phyloP scores from a whole-genome alignment of 2,888 invertebrate genomes.

The Cyclophora punctaria region DNA sequence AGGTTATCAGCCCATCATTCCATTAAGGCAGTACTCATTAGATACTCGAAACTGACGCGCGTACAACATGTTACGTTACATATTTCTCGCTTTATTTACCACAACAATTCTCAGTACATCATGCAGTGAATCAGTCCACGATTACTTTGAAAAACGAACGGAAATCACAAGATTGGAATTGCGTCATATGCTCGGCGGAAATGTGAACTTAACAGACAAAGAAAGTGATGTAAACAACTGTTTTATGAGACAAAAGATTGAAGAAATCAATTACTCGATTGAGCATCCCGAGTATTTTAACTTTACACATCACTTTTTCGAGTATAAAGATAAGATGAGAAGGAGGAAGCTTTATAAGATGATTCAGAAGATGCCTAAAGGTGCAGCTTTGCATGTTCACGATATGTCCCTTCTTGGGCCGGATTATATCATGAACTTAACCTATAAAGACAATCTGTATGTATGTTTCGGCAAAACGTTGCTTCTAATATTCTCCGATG shows the following conservation, averaged over 20 bases:
- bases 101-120: slow-evolving; percentile 1
- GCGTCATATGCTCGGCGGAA: slow-evolving; percentile 65
- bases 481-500: not conserved
- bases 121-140: slow-evolving; percentile 27
- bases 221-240: slow-evolving; percentile 73
- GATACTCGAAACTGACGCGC: not conserved
- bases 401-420: slow-evolving; percentile 78
- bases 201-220: slow-evolving; percentile 53
- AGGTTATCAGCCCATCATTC: not conserved
- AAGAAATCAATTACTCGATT: slow-evolving; percentile 71
- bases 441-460: slow-evolving; percentile 77
- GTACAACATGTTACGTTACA: not conserved
- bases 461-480: slow-evolving; percentile 48
- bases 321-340: slow-evolving; percentile 73
- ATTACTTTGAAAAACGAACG: slow-evolving; percentile 44
- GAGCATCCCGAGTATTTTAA: slow-evolving; percentile 74
- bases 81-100: not conserved
- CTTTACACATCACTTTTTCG: slow-evolving; percentile 80
- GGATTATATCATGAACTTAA: slow-evolving; percentile 78
- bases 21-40: not conserved
- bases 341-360: slow-evolving; percentile 79
- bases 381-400: slow-evolving; percentile 81
- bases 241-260: slow-evolving; percentile 73
- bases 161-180: slow-evolving; percentile 66
- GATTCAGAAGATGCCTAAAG: slow-evolving; percentile 83